Conservation (phyloP, 2,797 vertebrate genomes). For the Xiphophorus birchmanni region DNA sequence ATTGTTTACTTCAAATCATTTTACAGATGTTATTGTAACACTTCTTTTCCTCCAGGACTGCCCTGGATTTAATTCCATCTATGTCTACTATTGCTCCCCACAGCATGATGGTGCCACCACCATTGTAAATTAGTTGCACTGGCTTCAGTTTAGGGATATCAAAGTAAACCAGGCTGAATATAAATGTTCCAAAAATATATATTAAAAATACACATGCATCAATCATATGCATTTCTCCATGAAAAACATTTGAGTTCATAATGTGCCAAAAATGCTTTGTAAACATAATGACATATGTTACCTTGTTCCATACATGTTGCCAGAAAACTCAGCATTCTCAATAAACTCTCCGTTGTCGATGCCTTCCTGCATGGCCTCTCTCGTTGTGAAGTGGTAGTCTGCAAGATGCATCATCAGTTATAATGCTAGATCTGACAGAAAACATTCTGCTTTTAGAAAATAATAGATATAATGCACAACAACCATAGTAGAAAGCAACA, state of each 20-base stretch:
- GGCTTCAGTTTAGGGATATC: neutral
- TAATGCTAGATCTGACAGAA: slow-evolving; percentile 6
- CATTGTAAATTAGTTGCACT: neutral
- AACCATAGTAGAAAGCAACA: neutral
- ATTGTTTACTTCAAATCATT: neutral
- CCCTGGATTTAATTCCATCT: neutral
- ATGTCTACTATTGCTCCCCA: neutral
- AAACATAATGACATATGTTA: slow-evolving; percentile 53
- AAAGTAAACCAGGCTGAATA: neutral
- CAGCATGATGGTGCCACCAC: neutral
- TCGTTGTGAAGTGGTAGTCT: slow-evolving; percentile 96
- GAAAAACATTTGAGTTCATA: neutral
- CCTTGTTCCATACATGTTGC: slow-evolving; percentile 97
- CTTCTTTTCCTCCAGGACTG: neutral
- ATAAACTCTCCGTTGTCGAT: slow-evolving; percentile 90
- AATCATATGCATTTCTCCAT: neutral
- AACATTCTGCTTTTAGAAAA: neutral
- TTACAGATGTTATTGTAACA: neutral
- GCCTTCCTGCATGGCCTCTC: slow-evolving; percentile 88
- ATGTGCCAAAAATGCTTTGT: neutral
- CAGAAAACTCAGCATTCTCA: slow-evolving; percentile 93
- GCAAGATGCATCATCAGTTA: slow-evolving; percentile 28
- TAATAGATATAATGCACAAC: neutral
- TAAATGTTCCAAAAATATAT: neutral
- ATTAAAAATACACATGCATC: neutral